These are phyloP conservation scores for Trachelipus rathkii DNA, from an alignment of 1,140 invertebrate species.

Conservation along the genomic window DNA sequence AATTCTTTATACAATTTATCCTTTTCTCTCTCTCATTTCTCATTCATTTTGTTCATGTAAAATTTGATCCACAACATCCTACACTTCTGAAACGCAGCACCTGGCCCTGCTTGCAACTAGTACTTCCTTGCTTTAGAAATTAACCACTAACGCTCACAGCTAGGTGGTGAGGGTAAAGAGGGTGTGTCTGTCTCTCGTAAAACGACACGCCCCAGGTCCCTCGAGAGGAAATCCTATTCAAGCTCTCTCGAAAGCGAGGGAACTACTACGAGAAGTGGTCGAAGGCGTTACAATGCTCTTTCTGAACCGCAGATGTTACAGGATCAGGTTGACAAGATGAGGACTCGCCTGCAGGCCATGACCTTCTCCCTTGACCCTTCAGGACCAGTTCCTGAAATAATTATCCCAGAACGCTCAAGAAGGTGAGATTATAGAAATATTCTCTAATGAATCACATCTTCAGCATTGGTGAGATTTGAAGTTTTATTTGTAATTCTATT, in stretches of 20 bases:
- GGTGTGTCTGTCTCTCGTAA: background rate
- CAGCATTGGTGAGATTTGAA: too few species aligned
- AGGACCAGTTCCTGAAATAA: slow-evolving; percentile 42
- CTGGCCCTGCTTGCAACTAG: too few species aligned
- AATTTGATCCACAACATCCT: too few species aligned
- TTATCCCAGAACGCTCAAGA: slow-evolving; percentile 34
- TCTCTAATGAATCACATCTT: too few species aligned
- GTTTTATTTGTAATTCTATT: background rate
- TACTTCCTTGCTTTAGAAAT: background rate
- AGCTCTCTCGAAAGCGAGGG: slow-evolving; percentile 29
- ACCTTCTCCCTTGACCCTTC: slow-evolving; percentile 44
- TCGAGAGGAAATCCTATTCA: background rate
- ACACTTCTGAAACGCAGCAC: too few species aligned
- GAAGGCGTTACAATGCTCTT: slow-evolving; percentile 37
- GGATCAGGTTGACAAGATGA: slow-evolving; percentile 45
- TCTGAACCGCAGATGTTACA: slow-evolving; percentile 46
- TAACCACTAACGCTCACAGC: slow-evolving; percentile 5
- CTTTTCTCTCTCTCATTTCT: too few species aligned
- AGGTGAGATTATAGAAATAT: slow-evolving; percentile 10
- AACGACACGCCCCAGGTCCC: background rate
- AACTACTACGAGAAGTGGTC: slow-evolving; percentile 29
- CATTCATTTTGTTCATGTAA: too few species aligned
- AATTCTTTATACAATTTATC: too few species aligned
- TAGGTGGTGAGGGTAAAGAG: slow-evolving; percentile 2
- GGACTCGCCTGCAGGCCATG: slow-evolving; percentile 40